A percentile compares a stretch with the other conserved stretches of the same genome.
Conservation (phyloP, 2,888 invertebrate species). For the Danaus chrysippus region DNA sequence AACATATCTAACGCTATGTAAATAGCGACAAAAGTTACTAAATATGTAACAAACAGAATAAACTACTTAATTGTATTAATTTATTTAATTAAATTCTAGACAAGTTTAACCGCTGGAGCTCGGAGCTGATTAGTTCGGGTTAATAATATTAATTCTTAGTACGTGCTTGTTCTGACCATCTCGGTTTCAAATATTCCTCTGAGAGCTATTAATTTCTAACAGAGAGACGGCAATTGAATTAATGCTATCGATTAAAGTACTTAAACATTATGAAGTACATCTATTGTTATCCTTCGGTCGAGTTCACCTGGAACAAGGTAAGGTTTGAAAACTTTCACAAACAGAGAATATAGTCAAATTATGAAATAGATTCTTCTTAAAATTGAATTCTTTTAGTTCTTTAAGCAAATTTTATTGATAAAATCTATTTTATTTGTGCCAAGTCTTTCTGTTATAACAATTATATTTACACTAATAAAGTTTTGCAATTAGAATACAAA, state of each 20-base stretch:
- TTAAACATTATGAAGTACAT: neutral
- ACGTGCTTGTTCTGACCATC: constrained; percentile 10
- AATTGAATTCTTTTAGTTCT: no score
- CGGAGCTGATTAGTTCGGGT: constrained; percentile 13
- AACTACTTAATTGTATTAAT: neutral
- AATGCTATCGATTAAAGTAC: constrained; percentile 1
- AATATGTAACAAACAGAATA: neutral
- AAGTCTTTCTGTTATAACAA: no score
- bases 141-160: constrained; percentile 22
- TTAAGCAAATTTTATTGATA: no score
- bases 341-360: no score
- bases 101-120: constrained; percentile 13
- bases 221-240: constrained; percentile 3
- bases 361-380: no score
- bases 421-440: no score
- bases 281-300: neutral
- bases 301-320: no score
- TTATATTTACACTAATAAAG: no score
- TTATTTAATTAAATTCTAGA: constrained; percentile 8
- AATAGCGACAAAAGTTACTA: no score
- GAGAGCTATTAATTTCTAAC: constrained; percentile 4
- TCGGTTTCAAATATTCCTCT: constrained; percentile 10
- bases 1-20: no score
- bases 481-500: no score
- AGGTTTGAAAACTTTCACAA: no score